phyloP scores from a whole-genome alignment of 1,140 invertebrate genomes.

The Sminthurides bifidus region DNA sequence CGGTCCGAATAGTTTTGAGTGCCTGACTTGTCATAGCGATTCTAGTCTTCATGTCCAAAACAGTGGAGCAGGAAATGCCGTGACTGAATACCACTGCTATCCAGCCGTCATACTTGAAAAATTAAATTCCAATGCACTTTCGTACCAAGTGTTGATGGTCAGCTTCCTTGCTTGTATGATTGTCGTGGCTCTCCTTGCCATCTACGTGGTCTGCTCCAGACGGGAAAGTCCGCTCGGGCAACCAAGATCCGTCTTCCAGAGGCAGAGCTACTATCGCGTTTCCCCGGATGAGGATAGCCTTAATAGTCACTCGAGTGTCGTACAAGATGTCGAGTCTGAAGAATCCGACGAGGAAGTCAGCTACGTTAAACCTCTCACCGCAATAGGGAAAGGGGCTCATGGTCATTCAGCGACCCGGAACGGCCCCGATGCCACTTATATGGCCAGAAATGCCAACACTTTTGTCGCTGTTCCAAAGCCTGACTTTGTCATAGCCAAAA shows the following conservation, averaged over 20 bases:
- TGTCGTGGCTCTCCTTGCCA: slow-evolving; percentile 9
- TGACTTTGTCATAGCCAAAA: too few relatives aligned
- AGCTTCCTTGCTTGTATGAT: slow-evolving; percentile 11
- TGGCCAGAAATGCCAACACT: too few relatives aligned
- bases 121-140: slow-evolving; percentile 14
- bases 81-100: slow-evolving; percentile 21
- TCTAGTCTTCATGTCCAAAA: slow-evolving; percentile 34
- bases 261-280: slow-evolving; percentile 12
- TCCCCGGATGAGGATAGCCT: slow-evolving; percentile 16
- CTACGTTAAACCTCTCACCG: too few relatives aligned
- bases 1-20: slow-evolving; percentile 46
- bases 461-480: too few relatives aligned
- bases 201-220: slow-evolving; percentile 18
- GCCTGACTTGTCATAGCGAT: slow-evolving; percentile 43
- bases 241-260: background rate
- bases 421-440: too few relatives aligned
- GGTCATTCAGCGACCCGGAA: too few relatives aligned
- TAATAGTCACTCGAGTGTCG: background rate
- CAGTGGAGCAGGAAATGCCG: background rate
- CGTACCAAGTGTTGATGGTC: slow-evolving; percentile 16
- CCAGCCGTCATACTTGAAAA: slow-evolving; percentile 16
- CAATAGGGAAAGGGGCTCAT: too few relatives aligned
- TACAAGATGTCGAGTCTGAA: background rate
- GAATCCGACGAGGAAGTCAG: slow-evolving; percentile 1
- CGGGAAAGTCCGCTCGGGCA: background rate